Conservation (phyloP, 2,888 invertebrate species). For the Acronicta psi region DNA sequence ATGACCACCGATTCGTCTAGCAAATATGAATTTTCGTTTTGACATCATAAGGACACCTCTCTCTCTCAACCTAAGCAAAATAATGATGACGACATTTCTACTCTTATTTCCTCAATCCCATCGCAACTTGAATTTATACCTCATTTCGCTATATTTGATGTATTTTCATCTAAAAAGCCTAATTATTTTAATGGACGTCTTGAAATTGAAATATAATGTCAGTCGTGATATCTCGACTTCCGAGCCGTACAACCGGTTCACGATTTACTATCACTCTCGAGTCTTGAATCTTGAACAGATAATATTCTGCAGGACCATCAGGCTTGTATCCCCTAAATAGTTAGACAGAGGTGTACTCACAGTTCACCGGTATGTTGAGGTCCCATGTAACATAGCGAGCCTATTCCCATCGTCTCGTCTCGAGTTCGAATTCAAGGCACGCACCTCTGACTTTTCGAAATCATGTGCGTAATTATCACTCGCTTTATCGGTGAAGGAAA, state of each 20-base stretch:
- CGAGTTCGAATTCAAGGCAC: too few species aligned
- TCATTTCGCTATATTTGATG: conserved; percentile 23
- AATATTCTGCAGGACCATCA: background rate
- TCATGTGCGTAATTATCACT: too few species aligned
- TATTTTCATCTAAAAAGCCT: conserved; percentile 42
- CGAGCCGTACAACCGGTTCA: conserved; percentile 40
- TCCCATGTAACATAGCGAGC: too few species aligned
- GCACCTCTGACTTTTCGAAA: too few species aligned
- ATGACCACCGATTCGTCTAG: too few species aligned
- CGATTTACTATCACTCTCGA: conserved; percentile 30
- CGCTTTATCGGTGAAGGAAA: too few species aligned
- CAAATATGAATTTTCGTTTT: too few species aligned
- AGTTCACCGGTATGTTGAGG: too few species aligned
- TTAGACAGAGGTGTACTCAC: too few species aligned
- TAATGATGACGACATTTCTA: background rate
- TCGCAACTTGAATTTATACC: conserved; percentile 1
- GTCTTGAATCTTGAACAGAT: background rate
- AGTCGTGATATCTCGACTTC: conserved; percentile 53
- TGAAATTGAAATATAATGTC: conserved; percentile 54
- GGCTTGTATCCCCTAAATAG: too few species aligned
- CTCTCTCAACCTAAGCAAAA: too few species aligned
- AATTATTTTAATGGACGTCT: conserved; percentile 46
- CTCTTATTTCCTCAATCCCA: conserved; percentile 9
- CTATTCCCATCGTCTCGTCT: too few species aligned
- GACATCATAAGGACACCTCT: background rate